These are phyloP conservation scores for Pocillopora damicornis DNA, from an alignment of 64 coral and sea anemone genomes.

Conservation along the genomic window DNA sequence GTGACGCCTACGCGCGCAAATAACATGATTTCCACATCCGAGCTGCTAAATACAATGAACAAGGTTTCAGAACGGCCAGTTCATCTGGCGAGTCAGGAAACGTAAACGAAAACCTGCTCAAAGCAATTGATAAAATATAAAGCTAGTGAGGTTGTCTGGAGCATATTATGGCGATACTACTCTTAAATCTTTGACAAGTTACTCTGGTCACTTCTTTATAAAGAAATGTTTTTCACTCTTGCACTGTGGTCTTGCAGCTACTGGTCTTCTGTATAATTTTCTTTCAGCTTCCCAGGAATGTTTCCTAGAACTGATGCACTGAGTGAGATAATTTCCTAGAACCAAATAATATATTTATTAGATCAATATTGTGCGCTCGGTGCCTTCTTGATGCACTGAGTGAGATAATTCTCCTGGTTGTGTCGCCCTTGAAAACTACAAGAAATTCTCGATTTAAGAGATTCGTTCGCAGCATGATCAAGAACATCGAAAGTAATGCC, in stretches of 20 bases:
- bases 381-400: not conserved
- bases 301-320: not conserved
- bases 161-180: not conserved
- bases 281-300: not conserved
- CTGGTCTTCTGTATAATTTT: not conserved
- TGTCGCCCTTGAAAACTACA: not conserved
- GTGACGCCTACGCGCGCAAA: not conserved
- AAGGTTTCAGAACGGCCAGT: not conserved
- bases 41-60: not conserved
- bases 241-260: not conserved
- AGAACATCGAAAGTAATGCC: not conserved
- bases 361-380: not conserved
- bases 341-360: not conserved
- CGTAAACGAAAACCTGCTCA: not conserved
- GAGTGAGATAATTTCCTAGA: not conserved
- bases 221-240: not conserved
- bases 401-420: not conserved
- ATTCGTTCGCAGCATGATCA: not conserved
- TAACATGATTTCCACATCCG: not conserved
- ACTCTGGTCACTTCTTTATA: not conserved
- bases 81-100: not conserved
- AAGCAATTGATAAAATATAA: slow-evolving; percentile 1
- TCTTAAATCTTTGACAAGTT: not conserved
- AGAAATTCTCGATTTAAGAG: not conserved
- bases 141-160: not conserved